A percentile compares a stretch with the other conserved stretches of the same genome.
Evolutionary conservation across 2,888 invertebrate genomes (phyloP).

Genomic region (Meliscaeva auricollis): DNA sequence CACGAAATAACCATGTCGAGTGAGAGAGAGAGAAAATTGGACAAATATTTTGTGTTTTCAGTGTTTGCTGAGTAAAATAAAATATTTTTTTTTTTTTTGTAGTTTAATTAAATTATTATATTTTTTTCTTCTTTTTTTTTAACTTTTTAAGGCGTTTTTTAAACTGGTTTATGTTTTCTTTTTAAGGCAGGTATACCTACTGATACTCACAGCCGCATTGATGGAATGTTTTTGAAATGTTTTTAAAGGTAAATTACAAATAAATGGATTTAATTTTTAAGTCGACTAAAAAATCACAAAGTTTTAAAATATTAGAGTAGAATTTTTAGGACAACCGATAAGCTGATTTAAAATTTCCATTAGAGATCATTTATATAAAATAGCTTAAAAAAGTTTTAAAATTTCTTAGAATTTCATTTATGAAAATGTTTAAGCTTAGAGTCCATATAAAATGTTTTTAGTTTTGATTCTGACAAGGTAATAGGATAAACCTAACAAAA

Average conservation of each 20-base stretch:
- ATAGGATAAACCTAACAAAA: too few species aligned
- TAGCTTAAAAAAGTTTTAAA: background rate
- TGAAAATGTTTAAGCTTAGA: too few species aligned
- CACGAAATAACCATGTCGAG: slow-evolving; percentile 11
- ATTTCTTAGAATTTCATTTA: background rate
- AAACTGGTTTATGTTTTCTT: background rate
- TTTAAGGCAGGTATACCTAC: background rate
- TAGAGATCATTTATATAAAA: background rate
- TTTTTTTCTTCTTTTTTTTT: slow-evolving; percentile 6
- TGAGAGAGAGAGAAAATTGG: slow-evolving; percentile 10
- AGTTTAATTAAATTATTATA: slow-evolving; percentile 67
- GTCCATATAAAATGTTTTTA: too few species aligned
- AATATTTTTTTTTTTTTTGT: slow-evolving; percentile 30
- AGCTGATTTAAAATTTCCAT: slow-evolving; percentile 21
- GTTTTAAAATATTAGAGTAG: background rate
- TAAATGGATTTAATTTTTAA: slow-evolving; percentile 12
- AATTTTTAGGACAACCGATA: background rate
- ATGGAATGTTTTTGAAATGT: background rate
- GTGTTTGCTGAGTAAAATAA: background rate
- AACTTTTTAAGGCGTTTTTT: background rate
- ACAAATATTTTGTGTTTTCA: slow-evolving; percentile 27
- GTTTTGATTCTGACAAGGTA: too few species aligned
- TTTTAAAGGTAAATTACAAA: slow-evolving; percentile 1
- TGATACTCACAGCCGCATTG: background rate
- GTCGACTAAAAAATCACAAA: background rate